Base-by-base conservation (phyloP, 2,888 invertebrate species). In the Meiosimyza platycephala region DNA sequence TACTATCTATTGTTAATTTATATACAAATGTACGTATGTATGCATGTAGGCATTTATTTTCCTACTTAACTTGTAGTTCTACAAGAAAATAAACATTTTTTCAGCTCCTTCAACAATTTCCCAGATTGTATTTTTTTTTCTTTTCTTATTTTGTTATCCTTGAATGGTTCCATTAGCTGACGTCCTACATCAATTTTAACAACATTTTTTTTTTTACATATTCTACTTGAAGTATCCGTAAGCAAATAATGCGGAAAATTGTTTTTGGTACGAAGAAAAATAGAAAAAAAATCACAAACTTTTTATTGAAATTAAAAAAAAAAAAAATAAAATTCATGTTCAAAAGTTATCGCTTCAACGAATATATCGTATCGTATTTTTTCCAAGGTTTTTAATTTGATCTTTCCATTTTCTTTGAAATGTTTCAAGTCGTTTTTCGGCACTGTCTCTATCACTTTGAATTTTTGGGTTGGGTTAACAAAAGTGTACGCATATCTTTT, bases 171-270 rank as follows among this genome's bases (percentile, higher is more conserved):
- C 63, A 63, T 63, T 63, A 63, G 63, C 63, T 47, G 63, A 40
- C 47, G 48, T 63, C 47, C 47, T 47, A 18, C 63, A 63, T 40
- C 16, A 15, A 54, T 18, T 18, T 18, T 54, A 18, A n/a, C 13
- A 18, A 7, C 54, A 9, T 40, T 40, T 2, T 40, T 40, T 7
- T 54, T 12, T 54, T 12, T 54, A 18, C 54, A 16, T 12, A 18
- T 54, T 15, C 55, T n/a, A 16, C 55, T 40, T 40, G 40, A 22
- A 55, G 18, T 16, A 16, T 40, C 40, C 52, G 52, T 9, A 22
- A 9, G 16, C 48, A 63, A 70, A 70, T 70, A 63, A 70, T 63
- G 63, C 70, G 70, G 52, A 70, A 70, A 70, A 70, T 70, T 70
- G 68, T 59, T 68, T 60, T 16, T 28, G 59, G 40, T 40, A 40